These are phyloP conservation scores for Busseola fusca DNA, from an alignment of 2,888 invertebrate species.

Conservation along the genomic window DNA sequence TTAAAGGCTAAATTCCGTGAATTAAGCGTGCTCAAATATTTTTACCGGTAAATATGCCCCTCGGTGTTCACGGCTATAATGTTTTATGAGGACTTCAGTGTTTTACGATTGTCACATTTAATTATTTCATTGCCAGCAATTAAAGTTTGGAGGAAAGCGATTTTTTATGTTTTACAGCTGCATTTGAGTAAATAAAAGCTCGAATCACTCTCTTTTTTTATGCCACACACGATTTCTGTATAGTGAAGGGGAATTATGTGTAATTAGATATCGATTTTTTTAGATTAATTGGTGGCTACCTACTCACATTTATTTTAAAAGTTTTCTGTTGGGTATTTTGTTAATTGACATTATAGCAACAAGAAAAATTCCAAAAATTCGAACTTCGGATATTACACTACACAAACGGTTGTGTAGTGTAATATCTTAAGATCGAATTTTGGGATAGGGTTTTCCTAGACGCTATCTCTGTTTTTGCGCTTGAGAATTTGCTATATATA, in stretches of 20 bases:
- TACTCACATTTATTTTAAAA: slow-evolving; percentile 34
- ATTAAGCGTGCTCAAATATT: slow-evolving; percentile 59
- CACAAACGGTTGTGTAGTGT: background rate
- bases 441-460: background rate
- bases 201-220: slow-evolving; percentile 83
- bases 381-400: too few relatives aligned
- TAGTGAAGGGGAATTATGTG: slow-evolving; percentile 72
- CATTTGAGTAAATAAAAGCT: slow-evolving; percentile 87
- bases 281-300: slow-evolving; percentile 22
- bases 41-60: slow-evolving; percentile 72
- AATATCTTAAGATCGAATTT: background rate
- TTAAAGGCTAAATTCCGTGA: slow-evolving; percentile 55
- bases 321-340: slow-evolving; percentile 6
- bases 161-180: slow-evolving; percentile 86
- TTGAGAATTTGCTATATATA: too few relatives aligned
- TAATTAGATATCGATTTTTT: slow-evolving; percentile 53
- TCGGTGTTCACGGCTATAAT: slow-evolving; percentile 78
- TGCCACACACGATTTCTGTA: slow-evolving; percentile 85
- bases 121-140: slow-evolving; percentile 88
- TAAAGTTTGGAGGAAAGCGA: slow-evolving; percentile 86
- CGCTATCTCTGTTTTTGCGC: background rate
- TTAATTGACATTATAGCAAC: slow-evolving; percentile 8
- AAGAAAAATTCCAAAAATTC: background rate
- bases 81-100: slow-evolving; percentile 82
- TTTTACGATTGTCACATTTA: slow-evolving; percentile 89